These are phyloP conservation scores for Vireo altiloquus DNA, from an alignment of 2,113 vertebrate genomes.

Conservation along the genomic window DNA sequence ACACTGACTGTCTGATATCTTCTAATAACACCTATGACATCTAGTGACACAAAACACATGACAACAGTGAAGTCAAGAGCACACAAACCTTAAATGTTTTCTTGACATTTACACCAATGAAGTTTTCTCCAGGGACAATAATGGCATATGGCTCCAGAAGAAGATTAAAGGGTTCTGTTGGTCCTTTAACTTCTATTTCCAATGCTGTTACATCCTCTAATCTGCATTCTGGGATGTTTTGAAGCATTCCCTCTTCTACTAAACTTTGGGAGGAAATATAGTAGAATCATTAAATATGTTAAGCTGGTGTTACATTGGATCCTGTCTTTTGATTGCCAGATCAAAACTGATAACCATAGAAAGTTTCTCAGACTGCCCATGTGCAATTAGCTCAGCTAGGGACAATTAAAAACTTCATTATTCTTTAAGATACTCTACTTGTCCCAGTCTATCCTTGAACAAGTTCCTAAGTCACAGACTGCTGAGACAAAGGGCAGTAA, in stretches of 20 bases:
- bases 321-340: neutral
- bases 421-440: neutral
- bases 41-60: neutral
- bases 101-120: constrained; percentile 72
- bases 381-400: neutral
- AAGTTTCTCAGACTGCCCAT: neutral
- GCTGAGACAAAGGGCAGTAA: neutral
- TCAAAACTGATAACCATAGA: neutral
- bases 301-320: neutral
- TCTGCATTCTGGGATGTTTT: neutral
- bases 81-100: constrained; percentile 83
- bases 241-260: neutral
- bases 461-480: neutral
- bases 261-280: constrained; percentile 38
- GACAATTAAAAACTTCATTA: neutral
- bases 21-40: neutral
- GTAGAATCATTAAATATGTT: neutral
- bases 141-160: constrained; percentile 87
- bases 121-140: constrained; percentile 83
- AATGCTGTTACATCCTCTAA: constrained; percentile 74
- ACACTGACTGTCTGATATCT: neutral
- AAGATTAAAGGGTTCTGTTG: constrained; percentile 78
- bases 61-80: neutral
- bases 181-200: constrained; percentile 89
- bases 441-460: neutral